Evolutionary conservation across 2,888 invertebrate species (phyloP).

Genomic region (Cryptus armator): DNA sequence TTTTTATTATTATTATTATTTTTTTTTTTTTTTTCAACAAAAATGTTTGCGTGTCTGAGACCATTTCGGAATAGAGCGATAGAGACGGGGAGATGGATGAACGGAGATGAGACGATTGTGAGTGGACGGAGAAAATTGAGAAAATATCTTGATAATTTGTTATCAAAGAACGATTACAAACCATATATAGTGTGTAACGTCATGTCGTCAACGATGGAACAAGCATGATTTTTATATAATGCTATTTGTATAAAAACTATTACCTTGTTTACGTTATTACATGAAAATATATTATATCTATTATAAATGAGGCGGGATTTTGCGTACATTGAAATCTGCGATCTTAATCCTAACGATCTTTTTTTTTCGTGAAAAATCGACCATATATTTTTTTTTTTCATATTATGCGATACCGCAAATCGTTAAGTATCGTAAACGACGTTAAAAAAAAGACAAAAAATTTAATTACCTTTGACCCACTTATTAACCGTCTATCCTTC

Average conservation of each 20-base stretch:
- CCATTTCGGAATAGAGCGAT: constrained; percentile 17
- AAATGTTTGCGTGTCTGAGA: background rate
- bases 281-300: constrained; percentile 80
- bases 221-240: constrained; percentile 77
- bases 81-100: background rate
- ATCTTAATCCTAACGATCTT: no score
- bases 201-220: constrained; percentile 59
- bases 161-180: constrained; percentile 44
- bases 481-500: background rate
- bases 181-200: constrained; percentile 53
- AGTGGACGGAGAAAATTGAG: constrained; percentile 3
- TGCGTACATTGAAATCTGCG: no score
- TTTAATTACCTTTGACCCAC: no score
- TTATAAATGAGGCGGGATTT: constrained; percentile 64
- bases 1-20: constrained; percentile 1
- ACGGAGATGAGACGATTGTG: background rate
- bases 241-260: constrained; percentile 78
- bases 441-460: no score
- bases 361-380: no score
- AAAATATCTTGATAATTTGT: constrained; percentile 19
- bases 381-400: no score
- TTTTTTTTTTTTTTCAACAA: background rate
- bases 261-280: constrained; percentile 80
- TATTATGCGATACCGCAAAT: no score
- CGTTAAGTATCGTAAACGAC: no score